These are phyloP conservation scores for Pissodes strobi DNA, from an alignment of 1,140 invertebrate species.

Conservation along the genomic window DNA sequence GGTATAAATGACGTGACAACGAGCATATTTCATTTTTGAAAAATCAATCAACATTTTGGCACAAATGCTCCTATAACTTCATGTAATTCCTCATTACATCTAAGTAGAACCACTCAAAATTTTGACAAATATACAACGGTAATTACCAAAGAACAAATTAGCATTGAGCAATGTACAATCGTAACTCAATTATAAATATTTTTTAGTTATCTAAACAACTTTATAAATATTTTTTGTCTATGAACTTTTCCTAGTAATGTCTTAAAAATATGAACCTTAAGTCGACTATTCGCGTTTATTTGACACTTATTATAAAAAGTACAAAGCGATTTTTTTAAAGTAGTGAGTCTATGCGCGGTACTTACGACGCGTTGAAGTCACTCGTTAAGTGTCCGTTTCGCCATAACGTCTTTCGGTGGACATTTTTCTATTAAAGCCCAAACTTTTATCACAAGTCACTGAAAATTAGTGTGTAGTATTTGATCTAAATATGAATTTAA, in stretches of 20 bases:
- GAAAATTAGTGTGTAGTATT: too few relatives aligned
- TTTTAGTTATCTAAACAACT: constrained; percentile 49
- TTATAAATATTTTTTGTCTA: constrained; percentile 48
- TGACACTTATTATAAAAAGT: constrained; percentile 53
- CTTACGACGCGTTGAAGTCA: constrained; percentile 25
- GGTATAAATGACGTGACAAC: too few relatives aligned
- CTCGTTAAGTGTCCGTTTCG: constrained; percentile 30
- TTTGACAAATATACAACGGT: constrained; percentile 37
- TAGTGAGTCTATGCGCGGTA: constrained; percentile 32
- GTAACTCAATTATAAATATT: constrained; percentile 50
- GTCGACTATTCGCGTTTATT: constrained; percentile 50
- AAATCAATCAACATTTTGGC: too few relatives aligned
- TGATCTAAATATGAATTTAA: too few relatives aligned
- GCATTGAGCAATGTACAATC: constrained; percentile 54
- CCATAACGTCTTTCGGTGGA: constrained; percentile 8
- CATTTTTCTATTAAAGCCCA: background rate
- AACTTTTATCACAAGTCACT: background rate
- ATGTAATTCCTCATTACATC: constrained; percentile 10
- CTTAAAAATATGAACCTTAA: constrained; percentile 53
- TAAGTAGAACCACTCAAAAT: constrained; percentile 29
- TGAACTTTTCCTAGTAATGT: constrained; percentile 43
- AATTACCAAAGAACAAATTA: constrained; percentile 39
- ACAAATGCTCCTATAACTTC: constrained; percentile 1
- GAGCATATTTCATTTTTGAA: too few relatives aligned
- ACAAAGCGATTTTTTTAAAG: constrained; percentile 50